Evolutionary conservation across 2,113 vertebrate genomes (phyloP).

Genomic region (Brachyhypopomus gauderio): DNA sequence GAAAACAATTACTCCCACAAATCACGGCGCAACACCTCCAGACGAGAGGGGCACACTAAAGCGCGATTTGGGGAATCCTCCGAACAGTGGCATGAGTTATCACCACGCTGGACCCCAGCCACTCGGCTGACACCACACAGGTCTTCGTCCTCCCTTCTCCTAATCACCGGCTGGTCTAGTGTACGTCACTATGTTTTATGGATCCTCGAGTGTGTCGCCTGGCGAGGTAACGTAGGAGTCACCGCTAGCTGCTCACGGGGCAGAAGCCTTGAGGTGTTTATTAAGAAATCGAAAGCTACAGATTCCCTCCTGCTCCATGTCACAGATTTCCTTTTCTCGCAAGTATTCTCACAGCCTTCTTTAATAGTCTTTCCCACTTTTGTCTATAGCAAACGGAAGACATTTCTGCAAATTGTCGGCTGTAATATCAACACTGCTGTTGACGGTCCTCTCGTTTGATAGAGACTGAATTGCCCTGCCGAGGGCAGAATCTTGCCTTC

Average conservation of each 20-base stretch:
- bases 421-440: slow-evolving; percentile 41
- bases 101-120: background rate
- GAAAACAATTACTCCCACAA: slow-evolving; percentile 56
- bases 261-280: slow-evolving; percentile 22
- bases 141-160: slow-evolving; percentile 5
- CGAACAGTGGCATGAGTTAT: slow-evolving; percentile 39
- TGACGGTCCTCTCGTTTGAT: slow-evolving; percentile 45
- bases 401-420: slow-evolving; percentile 43
- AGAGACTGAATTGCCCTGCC: slow-evolving; percentile 48
- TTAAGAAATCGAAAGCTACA: slow-evolving; percentile 16
- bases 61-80: slow-evolving; percentile 24
- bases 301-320: background rate
- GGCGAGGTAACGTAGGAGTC: too few relatives aligned
- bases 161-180: slow-evolving; percentile 15
- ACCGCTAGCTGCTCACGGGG: background rate
- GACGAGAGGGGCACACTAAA: slow-evolving; percentile 29
- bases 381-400: slow-evolving; percentile 24
- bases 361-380: slow-evolving; percentile 4
- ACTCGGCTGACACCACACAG: slow-evolving; percentile 2
- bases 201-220: background rate
- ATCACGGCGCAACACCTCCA: slow-evolving; percentile 36
- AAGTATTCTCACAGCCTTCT: slow-evolving; percentile 24
- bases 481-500: slow-evolving; percentile 40
- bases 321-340: background rate
- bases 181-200: background rate